Evolutionary conservation across 2,113 vertebrate genomes (phyloP).

Genomic region (Sporophila hypoxantha): DNA sequence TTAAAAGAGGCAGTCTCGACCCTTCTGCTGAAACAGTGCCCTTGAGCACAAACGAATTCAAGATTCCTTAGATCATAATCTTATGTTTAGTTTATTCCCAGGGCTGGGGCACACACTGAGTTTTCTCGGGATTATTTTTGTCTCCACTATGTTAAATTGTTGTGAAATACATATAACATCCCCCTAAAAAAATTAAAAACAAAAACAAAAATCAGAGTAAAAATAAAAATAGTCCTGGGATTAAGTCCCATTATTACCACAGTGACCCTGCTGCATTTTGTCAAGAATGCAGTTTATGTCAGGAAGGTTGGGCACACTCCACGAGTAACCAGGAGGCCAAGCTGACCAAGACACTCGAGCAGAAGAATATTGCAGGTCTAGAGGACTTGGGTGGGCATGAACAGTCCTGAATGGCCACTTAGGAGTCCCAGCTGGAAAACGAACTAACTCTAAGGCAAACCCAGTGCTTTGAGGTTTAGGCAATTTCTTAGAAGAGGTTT

Average conservation of each 20-base stretch:
- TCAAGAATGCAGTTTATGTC: background rate
- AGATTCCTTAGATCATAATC: constrained; percentile 52
- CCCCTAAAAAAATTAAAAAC: background rate
- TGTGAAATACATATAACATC: background rate
- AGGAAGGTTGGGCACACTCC: background rate
- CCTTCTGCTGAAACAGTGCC: constrained; percentile 49
- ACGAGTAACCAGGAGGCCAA: background rate
- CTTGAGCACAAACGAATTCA: constrained; percentile 36
- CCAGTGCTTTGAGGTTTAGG: background rate
- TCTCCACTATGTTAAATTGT: background rate
- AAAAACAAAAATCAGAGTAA: background rate
- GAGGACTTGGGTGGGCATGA: background rate
- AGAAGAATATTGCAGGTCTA: background rate
- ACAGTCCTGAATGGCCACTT: background rate
- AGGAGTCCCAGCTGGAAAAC: background rate
- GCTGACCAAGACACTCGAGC: background rate
- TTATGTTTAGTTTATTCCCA: constrained; percentile 41
- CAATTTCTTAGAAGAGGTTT: background rate
- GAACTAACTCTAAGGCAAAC: background rate
- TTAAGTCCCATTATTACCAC: background rate
- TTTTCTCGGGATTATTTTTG: background rate
- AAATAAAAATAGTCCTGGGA: background rate
- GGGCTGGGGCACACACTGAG: background rate
- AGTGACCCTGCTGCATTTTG: background rate
- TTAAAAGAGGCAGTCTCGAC: constrained; percentile 34